phyloP scores from a whole-genome alignment of 1,140 invertebrate genomes.

The Stegodyphus dumicola region DNA sequence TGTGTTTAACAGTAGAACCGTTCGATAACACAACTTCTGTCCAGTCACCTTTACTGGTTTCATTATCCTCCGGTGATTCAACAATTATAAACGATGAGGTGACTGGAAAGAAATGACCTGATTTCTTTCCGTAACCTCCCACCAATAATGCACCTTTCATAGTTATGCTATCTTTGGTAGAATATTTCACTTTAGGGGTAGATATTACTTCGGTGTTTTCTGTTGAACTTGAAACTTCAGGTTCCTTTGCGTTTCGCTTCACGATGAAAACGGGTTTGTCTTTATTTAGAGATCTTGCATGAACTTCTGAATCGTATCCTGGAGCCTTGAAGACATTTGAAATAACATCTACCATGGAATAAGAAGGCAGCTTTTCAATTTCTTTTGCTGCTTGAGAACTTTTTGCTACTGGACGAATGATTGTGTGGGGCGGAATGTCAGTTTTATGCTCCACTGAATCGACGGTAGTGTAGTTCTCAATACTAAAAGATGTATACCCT shows the following conservation, averaged over 20 bases:
- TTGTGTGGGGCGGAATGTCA: no score
- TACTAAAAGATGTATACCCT: no score
- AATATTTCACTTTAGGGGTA: background rate
- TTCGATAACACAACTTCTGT: no score
- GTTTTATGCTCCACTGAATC: no score
- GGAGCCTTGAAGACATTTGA: slow-evolving; percentile 51
- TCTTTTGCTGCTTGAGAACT: no score
- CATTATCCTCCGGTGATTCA: background rate
- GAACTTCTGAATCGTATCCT: slow-evolving; percentile 43
- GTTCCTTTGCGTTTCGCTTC: background rate
- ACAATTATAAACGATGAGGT: background rate
- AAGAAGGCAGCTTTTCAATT: background rate
- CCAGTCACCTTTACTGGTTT: background rate
- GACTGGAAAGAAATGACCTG: background rate
- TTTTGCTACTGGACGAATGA: no score
- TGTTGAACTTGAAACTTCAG: background rate
- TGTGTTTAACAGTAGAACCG: no score
- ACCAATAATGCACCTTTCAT: background rate
- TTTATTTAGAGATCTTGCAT: background rate
- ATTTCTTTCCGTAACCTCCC: background rate
- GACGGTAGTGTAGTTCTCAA: background rate
- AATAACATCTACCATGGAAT: slow-evolving; percentile 19
- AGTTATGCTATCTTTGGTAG: background rate
- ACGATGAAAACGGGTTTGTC: background rate
- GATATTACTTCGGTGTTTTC: background rate